These are phyloP conservation scores for Saccopteryx leptura DNA, from an alignment of 2,113 vertebrate species.

Conservation along the genomic window DNA sequence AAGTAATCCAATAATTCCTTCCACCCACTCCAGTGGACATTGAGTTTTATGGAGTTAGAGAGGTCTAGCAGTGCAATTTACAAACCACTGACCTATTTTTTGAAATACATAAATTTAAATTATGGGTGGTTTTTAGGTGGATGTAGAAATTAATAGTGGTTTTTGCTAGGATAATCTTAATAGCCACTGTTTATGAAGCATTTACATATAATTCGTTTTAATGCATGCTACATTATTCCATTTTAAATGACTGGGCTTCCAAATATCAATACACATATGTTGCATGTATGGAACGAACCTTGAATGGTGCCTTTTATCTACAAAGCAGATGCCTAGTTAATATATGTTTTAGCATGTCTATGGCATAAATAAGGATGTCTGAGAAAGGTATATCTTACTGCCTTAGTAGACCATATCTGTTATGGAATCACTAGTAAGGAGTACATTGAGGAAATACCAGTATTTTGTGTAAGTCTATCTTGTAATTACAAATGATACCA, in stretches of 20 bases:
- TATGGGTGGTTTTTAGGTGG: background rate
- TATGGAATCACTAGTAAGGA: background rate
- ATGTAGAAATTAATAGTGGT: constrained; percentile 13
- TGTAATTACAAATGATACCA: constrained; percentile 26
- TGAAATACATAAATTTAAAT: constrained; percentile 34
- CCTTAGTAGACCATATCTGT: background rate
- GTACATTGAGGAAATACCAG: background rate
- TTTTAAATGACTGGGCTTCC: background rate
- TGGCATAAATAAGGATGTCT: constrained; percentile 3
- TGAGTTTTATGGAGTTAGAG: background rate
- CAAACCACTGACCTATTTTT: constrained; percentile 14
- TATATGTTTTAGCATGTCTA: background rate
- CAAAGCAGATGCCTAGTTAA: background rate
- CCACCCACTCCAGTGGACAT: background rate
- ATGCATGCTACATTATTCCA: background rate
- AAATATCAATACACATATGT: background rate
- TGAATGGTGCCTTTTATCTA: background rate
- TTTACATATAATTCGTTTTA: constrained; percentile 28
- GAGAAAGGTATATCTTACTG: background rate
- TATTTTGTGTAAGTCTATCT: background rate
- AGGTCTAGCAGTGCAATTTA: background rate
- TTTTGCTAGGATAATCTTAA: constrained; percentile 49
- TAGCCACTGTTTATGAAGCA: background rate
- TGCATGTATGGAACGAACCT: background rate
- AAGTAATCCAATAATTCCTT: background rate